phyloP scores from a whole-genome alignment of 1,140 invertebrate species.

The Dreissena polymorpha region DNA sequence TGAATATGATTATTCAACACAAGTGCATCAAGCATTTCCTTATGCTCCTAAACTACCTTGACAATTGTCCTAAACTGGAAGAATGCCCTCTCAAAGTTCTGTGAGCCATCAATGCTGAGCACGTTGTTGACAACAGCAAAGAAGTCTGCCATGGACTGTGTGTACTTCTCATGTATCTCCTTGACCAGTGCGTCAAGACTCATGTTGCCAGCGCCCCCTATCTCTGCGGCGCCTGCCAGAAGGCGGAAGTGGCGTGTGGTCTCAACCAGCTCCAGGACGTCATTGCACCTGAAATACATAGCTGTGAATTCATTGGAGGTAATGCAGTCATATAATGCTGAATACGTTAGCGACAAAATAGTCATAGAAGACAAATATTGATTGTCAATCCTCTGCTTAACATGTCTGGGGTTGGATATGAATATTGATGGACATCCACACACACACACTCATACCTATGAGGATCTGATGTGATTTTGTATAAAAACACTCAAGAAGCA shows the following conservation, averaged over 20 bases:
- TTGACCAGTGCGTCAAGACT: conserved; percentile 78
- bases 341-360: too few species aligned
- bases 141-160: conserved; percentile 75
- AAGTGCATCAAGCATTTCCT: too few species aligned
- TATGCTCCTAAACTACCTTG: conserved; percentile 68
- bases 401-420: too few species aligned
- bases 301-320: not conserved
- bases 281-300: conserved; percentile 77
- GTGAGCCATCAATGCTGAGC: conserved; percentile 76
- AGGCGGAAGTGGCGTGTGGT: conserved; percentile 78
- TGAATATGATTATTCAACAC: too few species aligned
- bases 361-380: too few species aligned
- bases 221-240: conserved; percentile 76
- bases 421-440: too few species aligned
- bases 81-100: conserved; percentile 78
- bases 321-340: not conserved
- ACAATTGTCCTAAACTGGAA: conserved; percentile 78
- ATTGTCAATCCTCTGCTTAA: too few species aligned
- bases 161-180: conserved; percentile 77
- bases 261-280: conserved; percentile 79
- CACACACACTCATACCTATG: too few species aligned
- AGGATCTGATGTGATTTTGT: too few species aligned
- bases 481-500: too few species aligned
- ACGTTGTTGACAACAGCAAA: conserved; percentile 76
- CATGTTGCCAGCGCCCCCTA: conserved; percentile 77